Percentiles rank a stretch among this genome's conserved stretches.
These are phyloP conservation scores for Drosophila subobscura DNA, from an alignment of 1,140 invertebrate genomes.

Conservation along the genomic window DNA sequence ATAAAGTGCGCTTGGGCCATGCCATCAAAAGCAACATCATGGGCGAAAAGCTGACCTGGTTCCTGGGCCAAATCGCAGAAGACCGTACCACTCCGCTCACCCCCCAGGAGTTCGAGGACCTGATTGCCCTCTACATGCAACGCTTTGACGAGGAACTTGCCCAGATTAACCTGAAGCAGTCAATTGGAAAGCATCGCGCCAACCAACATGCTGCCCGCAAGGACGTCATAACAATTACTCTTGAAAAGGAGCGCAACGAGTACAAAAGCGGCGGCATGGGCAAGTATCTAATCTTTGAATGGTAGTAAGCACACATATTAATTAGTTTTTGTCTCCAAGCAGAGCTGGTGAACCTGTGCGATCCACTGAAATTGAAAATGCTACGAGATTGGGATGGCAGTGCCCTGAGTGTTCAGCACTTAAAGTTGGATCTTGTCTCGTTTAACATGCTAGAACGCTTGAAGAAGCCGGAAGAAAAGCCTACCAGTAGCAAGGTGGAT, in stretches of 20 bases:
- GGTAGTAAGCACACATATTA: background rate
- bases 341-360: slow-evolving; percentile 83
- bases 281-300: slow-evolving; percentile 56
- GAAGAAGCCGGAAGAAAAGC: slow-evolving; percentile 26
- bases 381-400: slow-evolving; percentile 81
- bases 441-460: slow-evolving; percentile 69
- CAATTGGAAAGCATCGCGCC: slow-evolving; percentile 87
- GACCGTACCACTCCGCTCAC: slow-evolving; percentile 84
- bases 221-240: slow-evolving; percentile 89
- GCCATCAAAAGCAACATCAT: slow-evolving; percentile 88
- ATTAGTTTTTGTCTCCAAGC: slow-evolving; percentile 1
- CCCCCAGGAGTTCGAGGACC: slow-evolving; percentile 85
- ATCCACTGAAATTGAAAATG: slow-evolving; percentile 71
- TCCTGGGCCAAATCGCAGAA: slow-evolving; percentile 85
- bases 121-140: slow-evolving; percentile 85
- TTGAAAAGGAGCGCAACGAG: slow-evolving; percentile 88
- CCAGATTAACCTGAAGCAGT: slow-evolving; percentile 90
- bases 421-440: slow-evolving; percentile 79
- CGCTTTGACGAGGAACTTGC: slow-evolving; percentile 91
- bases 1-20: slow-evolving; percentile 86
- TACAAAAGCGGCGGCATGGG: slow-evolving; percentile 89
- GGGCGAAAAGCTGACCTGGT: slow-evolving; percentile 90
- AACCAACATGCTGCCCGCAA: slow-evolving; percentile 89
- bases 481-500: background rate
- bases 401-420: slow-evolving; percentile 78